Base-by-base conservation (phyloP, 2,888 invertebrate species). In the Clitarchus hookeri region DNA sequence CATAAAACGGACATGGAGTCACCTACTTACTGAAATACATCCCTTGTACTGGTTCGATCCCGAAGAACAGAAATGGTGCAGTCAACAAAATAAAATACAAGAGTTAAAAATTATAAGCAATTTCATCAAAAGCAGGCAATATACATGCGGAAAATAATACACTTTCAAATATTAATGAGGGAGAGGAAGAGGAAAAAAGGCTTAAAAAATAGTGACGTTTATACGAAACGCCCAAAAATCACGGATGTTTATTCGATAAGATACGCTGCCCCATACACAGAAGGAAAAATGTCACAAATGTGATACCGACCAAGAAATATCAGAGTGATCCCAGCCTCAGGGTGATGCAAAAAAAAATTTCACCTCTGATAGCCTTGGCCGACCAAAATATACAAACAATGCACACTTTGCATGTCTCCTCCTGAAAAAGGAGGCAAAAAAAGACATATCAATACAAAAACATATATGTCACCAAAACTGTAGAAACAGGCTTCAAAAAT, bases 251-350 rank as follows among this genome's bases (percentile, higher is more conserved):
- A 86, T 87, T 85, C 86, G 79, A 86, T 85, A 85, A 86, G 94
- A 94, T 95, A 95, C 95, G 95, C 94, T 94, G 95, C 95, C 96
- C 96, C 96, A 95, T 95, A 95, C 96, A 96, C 95, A 96, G 95
- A 95, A 93, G 93, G 94, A 96, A 96, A 95, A 95, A 95, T 96
- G 96, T 95, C 96, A 96, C 95, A 95, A 94, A 87, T 87, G 86
- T 88, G 86, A 85, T 87, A 86, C 84, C 86, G 86, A 86, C 86
- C 86, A 87, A 88, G 88, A 44, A 79, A 86, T 86, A 88, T 88
- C 88, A 88, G 88, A 88, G 88, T 78, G 54, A 85, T 86, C 88
- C 88, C 87, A 83, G 65, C 65, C 44, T 86, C 78, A 86, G 90
- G 91, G 91, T 91, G 65, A 65, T 91, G 90, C 90, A 91, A 92